These are phyloP conservation scores for Alaudala cheleensis DNA, from an alignment of 2,113 vertebrate genomes.

Conservation along the genomic window DNA sequence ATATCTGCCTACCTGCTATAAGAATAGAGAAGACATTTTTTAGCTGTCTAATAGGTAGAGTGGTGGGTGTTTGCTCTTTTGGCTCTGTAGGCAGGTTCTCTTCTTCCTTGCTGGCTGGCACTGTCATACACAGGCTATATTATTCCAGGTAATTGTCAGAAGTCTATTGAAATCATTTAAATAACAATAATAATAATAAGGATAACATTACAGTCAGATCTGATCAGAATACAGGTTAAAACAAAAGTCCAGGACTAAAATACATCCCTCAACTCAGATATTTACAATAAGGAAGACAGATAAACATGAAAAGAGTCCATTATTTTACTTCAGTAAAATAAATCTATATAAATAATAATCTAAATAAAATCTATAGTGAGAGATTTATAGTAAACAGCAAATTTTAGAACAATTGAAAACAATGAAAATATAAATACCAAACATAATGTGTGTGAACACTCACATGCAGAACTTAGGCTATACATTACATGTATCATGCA, in stretches of 20 bases:
- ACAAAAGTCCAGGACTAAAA: background rate
- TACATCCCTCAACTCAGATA: background rate
- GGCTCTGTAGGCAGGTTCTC: background rate
- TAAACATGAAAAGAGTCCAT: background rate
- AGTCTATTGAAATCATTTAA: background rate
- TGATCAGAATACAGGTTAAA: background rate
- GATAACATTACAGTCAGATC: background rate
- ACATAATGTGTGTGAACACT: background rate
- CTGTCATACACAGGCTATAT: background rate
- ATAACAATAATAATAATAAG: background rate
- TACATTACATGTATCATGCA: background rate
- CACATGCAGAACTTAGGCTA: background rate
- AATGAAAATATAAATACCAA: background rate
- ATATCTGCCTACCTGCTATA: slow-evolving; percentile 9
- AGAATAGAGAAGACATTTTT: slow-evolving; percentile 17
- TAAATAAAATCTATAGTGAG: background rate
- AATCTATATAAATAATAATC: no score
- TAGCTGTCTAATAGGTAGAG: background rate
- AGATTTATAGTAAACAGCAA: background rate
- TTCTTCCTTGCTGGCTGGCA: background rate
- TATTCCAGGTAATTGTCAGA: background rate
- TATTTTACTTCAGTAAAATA: background rate
- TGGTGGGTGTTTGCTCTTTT: background rate
- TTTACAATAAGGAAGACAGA: background rate
- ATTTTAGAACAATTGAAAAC: background rate